phyloP scores from a whole-genome alignment of 2,113 vertebrate species.

The Edolisoma coerulescens region DNA sequence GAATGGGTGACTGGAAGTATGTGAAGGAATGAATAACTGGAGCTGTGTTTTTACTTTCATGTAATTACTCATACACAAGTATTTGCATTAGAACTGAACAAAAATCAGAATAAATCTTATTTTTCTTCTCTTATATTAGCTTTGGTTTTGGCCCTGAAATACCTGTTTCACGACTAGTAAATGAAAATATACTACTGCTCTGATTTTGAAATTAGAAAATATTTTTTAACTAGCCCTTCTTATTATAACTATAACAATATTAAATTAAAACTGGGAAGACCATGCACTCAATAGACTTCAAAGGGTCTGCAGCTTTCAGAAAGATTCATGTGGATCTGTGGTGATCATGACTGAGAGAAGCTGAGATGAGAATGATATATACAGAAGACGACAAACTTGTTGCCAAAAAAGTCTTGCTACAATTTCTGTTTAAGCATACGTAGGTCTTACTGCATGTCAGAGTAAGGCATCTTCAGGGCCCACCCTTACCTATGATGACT shows the following conservation, averaged over 20 bases:
- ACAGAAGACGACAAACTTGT: background rate
- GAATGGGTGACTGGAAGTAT: background rate
- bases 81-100: background rate
- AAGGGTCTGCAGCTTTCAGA: background rate
- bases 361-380: background rate
- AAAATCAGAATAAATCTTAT: background rate
- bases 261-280: background rate
- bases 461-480: background rate
- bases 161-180: background rate
- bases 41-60: background rate
- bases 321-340: background rate
- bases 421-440: background rate
- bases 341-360: background rate
- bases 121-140: background rate
- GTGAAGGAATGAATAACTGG: background rate
- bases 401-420: background rate
- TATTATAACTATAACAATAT: background rate
- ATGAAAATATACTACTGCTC: background rate
- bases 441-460: background rate
- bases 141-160: background rate
- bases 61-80: rapidly evolving
- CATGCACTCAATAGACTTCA: background rate
- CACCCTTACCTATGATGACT: background rate
- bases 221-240: background rate
- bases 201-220: background rate